These are phyloP conservation scores for Diploscapter pachys DNA, from an alignment of 1,140 invertebrate genomes.

Conservation along the genomic window DNA sequence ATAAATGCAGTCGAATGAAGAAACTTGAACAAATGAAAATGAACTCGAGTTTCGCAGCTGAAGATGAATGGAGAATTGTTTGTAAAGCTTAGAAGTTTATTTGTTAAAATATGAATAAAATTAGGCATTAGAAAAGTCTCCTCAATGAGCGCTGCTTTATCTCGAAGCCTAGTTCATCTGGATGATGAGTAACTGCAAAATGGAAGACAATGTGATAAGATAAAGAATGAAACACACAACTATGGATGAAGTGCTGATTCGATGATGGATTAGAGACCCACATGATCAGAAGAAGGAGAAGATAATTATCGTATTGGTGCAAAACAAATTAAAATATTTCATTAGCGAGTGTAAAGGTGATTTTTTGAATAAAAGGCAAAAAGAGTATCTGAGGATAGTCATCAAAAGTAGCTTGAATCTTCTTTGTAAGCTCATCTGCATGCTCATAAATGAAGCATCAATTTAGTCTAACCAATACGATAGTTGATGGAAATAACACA, in stretches of 20 bases:
- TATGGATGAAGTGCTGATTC: conserved; percentile 12
- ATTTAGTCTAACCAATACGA: conserved; percentile 10
- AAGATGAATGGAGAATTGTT: conserved; percentile 3
- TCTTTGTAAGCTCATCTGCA: conserved; percentile 5
- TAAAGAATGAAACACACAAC: conserved; percentile 8
- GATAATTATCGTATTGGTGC: conserved; percentile 8
- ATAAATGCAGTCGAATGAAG: conserved; percentile 7
- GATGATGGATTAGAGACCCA: conserved; percentile 3
- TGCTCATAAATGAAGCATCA: conserved; percentile 1
- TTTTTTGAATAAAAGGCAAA: no score
- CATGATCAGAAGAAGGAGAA: background rate
- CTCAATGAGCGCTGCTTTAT: no score
- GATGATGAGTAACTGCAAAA: background rate
- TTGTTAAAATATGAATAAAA: conserved; percentile 8
- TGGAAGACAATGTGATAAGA: conserved; percentile 1
- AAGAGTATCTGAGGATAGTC: conserved; percentile 14
- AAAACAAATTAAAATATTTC: conserved; percentile 9
- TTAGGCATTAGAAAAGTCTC: background rate
- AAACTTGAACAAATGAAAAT: conserved; percentile 6
- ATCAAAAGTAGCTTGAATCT: conserved; percentile 13
- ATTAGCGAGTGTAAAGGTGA: no score
- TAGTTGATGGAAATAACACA: conserved; percentile 6
- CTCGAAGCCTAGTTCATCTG: no score
- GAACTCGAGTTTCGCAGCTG: background rate
- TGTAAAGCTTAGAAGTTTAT: background rate